Evolutionary conservation across 2,113 vertebrate genomes (phyloP).

Genomic region (Pseudopodoces humilis): DNA sequence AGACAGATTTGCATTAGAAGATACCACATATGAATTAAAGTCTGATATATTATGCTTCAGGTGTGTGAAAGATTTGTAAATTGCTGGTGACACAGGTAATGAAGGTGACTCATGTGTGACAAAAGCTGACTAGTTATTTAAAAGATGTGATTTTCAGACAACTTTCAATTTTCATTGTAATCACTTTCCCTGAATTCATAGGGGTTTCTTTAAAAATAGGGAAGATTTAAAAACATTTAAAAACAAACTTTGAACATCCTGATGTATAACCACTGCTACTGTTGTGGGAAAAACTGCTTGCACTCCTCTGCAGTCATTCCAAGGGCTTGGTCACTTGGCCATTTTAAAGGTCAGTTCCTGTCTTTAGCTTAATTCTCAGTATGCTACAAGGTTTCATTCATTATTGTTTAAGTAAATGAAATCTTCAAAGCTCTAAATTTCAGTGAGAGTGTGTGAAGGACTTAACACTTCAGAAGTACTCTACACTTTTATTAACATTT

Average conservation of each 20-base stretch:
- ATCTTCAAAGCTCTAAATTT: background rate
- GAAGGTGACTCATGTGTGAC: background rate
- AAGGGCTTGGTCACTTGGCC: background rate
- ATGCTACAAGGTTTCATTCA: background rate
- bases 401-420: background rate
- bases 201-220: background rate
- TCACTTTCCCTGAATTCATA: background rate
- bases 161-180: background rate
- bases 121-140: background rate
- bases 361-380: background rate
- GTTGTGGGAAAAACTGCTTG: background rate
- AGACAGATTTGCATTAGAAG: constrained; percentile 48
- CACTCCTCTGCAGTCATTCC: background rate
- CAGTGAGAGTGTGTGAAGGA: background rate
- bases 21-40: background rate
- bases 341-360: background rate
- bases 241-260: background rate
- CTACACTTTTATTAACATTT: background rate
- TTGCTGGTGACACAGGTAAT: constrained; percentile 26
- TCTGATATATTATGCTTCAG: background rate
- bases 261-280: background rate
- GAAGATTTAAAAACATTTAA: background rate
- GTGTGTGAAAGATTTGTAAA: constrained; percentile 14
- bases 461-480: background rate
- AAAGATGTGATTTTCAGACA: background rate